Evolutionary conservation across 2,888 invertebrate genomes (phyloP).

Genomic region (Periphyllus acericola): DNA sequence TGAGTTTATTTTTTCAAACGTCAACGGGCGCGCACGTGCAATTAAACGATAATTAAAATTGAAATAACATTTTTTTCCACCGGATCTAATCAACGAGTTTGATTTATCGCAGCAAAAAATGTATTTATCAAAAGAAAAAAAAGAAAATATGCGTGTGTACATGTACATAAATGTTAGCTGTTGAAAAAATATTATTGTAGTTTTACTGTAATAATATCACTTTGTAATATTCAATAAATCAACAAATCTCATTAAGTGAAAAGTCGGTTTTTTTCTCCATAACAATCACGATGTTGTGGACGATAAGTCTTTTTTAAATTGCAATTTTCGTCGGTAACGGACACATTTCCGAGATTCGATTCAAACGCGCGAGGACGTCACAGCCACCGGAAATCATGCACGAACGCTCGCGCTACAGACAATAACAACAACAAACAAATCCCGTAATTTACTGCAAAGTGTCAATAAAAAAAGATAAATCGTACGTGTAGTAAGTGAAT

Average conservation of each 20-base stretch:
- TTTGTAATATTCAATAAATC: no score
- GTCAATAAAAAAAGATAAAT: slow-evolving; percentile 12
- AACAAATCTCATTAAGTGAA: no score
- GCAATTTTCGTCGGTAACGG: not conserved
- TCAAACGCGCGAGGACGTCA: not conserved
- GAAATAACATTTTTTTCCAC: not conserved
- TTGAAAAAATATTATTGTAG: not conserved
- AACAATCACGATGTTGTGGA: no score
- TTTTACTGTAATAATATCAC: no score
- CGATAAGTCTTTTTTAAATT: no score
- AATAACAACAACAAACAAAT: not conserved
- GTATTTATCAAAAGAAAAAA: not conserved
- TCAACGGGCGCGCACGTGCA: not conserved
- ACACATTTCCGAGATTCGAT: not conserved
- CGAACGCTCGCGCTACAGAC: not conserved
- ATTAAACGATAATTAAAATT: not conserved
- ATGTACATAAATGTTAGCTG: not conserved
- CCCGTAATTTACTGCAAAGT: not conserved
- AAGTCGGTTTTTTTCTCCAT: no score
- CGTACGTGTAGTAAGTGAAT: slow-evolving; percentile 25
- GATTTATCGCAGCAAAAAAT: not conserved
- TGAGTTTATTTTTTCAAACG: not conserved
- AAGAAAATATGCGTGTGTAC: no score
- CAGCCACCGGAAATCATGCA: not conserved
- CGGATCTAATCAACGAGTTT: not conserved